Conservation (phyloP, 2,113 vertebrate species). For the Chionodraco myersi region DNA sequence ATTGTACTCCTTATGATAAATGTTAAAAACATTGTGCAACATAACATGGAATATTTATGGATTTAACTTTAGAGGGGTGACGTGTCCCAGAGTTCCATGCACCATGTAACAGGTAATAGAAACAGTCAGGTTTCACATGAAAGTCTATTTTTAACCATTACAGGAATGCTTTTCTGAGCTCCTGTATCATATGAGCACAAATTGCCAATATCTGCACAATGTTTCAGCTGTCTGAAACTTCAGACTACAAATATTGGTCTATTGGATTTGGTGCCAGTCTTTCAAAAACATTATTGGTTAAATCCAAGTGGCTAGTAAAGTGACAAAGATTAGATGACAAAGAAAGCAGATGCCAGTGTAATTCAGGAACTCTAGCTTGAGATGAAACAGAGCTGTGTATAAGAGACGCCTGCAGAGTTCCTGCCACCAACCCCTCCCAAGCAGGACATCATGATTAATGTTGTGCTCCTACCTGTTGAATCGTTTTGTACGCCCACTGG, state of each 20-base stretch:
- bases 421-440: constrained; percentile 11
- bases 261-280: constrained; percentile 18
- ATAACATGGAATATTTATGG: background rate
- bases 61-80: background rate
- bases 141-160: background rate
- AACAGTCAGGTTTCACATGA: background rate
- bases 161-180: background rate
- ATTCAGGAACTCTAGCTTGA: constrained; percentile 42
- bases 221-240: constrained; percentile 14
- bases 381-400: constrained; percentile 38
- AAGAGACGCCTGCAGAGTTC: constrained; percentile 22
- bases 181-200: background rate
- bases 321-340: constrained; percentile 30
- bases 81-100: background rate
- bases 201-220: constrained; percentile 16
- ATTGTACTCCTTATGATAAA: background rate
- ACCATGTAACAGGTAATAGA: background rate
- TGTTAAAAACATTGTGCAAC: background rate
- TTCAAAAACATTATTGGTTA: constrained; percentile 19
- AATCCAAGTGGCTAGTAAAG: constrained; percentile 17
- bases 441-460: constrained; percentile 51
- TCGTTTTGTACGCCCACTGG: constrained; percentile 17
- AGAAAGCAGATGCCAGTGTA: constrained; percentile 33
- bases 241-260: constrained; percentile 4
- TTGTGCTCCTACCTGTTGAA: constrained; percentile 45